Base-by-base conservation (phyloP, 2,888 invertebrate genomes). In the Crocallis elinguaria region DNA sequence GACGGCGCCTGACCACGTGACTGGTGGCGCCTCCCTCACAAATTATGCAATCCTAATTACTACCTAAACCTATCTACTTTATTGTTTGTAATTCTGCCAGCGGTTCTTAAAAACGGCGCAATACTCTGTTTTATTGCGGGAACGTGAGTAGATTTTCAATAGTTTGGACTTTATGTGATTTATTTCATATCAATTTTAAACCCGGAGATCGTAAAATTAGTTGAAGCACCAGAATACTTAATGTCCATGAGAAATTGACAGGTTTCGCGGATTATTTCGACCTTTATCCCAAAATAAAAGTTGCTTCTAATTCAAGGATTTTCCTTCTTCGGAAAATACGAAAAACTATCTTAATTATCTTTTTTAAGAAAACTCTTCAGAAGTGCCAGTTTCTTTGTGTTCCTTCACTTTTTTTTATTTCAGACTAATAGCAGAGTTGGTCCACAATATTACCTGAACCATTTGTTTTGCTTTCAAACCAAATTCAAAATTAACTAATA, bases 1-100 rank as follows among this genome's bases (percentile, higher is more conserved):
- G 65, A 62, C 60, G 73, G 66, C 75, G 72, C 69, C 69, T 62
- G 52, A 43, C 59, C 50, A 52, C 52, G 57, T 53, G 46, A 45
- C 36, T 14, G 23, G 11, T 37, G 56, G 53, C 57, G 57, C 49
- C 57, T 30, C 49, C 38, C 48, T 49, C 37, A 42, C 58, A 68
- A 69, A 71, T 75, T 73, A 75, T 70, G 68, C 68, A 73, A 74
- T 64, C 57, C 65, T 54, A 56, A 44, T 55, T 54, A 62, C 46
- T 57, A 55, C 43, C 50, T 60, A 62, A 57, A 59, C 59, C 45
- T 37, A 53, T 51, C 37, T 48, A 54, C 42, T 62, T 59, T 62
- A 58, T 55, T 58, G 50, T 58, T 58, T 48, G 58, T 50, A 56
- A 53, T 56, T 54, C 53, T 44, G 46, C 57, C 25, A 56, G 42